These are phyloP conservation scores for Ficedula albicollis DNA, from an alignment of 2,797 vertebrate species.

Conservation along the genomic window DNA sequence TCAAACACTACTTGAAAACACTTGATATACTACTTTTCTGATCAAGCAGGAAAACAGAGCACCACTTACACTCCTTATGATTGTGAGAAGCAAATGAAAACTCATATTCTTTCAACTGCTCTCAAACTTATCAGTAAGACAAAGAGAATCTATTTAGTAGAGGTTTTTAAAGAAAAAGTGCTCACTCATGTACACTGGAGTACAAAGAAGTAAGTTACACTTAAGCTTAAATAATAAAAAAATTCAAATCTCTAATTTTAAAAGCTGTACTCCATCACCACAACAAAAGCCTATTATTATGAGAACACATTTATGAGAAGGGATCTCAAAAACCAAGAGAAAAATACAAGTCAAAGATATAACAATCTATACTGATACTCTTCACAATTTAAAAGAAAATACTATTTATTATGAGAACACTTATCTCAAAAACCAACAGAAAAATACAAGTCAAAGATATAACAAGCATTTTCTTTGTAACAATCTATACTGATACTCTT, in stretches of 20 bases:
- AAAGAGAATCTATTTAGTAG: background rate
- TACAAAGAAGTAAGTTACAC: background rate
- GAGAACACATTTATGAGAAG: background rate
- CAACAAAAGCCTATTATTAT: background rate
- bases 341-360: background rate
- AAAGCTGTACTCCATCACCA: background rate
- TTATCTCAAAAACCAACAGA: background rate
- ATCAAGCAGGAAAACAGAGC: background rate
- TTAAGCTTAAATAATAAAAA: background rate
- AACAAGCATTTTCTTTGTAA: background rate
- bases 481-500: background rate
- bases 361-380: background rate
- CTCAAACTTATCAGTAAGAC: background rate
- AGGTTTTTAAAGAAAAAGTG: background rate
- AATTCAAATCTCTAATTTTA: background rate
- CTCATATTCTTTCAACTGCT: background rate
- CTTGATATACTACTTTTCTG: background rate
- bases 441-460: background rate
- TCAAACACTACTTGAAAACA: background rate
- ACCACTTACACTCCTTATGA: background rate
- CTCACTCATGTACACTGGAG: background rate
- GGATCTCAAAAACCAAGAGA: background rate
- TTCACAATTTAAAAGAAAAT: background rate
- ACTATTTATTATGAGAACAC: background rate
- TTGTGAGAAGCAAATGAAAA: background rate